Evolutionary conservation across 2,113 vertebrate species (phyloP).

Genomic region (Scolopax mira): DNA sequence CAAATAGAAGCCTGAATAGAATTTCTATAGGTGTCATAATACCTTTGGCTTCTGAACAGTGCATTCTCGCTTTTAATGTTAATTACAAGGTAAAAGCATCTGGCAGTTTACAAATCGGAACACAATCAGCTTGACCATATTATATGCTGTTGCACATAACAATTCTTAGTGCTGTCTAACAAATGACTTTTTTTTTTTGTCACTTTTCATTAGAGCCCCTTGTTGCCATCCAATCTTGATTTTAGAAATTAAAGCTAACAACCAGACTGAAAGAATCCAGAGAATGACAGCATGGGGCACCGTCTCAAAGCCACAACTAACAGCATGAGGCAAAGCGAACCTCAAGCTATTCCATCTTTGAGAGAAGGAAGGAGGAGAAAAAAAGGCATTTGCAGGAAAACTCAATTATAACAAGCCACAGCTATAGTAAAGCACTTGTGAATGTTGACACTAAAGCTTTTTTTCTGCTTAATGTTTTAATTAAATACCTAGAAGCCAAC

Average conservation of each 20-base stretch:
- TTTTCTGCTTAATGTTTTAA: slow-evolving; percentile 83
- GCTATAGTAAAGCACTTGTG: slow-evolving; percentile 70
- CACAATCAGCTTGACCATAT: slow-evolving; percentile 42
- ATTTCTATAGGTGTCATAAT: neutral
- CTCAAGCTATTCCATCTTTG: slow-evolving; percentile 72
- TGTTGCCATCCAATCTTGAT: slow-evolving; percentile 77
- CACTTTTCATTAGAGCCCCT: slow-evolving; percentile 74
- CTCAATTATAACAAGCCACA: slow-evolving; percentile 71
- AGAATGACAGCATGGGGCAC: slow-evolving; percentile 77
- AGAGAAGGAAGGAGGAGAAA: slow-evolving; percentile 28
- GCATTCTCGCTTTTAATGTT: slow-evolving; percentile 20
- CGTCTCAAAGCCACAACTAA: slow-evolving; percentile 78
- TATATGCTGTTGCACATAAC: neutral
- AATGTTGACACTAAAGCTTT: slow-evolving; percentile 76
- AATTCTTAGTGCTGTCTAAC: slow-evolving; percentile 73
- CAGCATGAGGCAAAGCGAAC: slow-evolving; percentile 77
- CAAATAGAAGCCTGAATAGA: neutral
- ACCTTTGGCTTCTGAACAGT: neutral
- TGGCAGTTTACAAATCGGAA: slow-evolving; percentile 44
- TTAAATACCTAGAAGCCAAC: slow-evolving; percentile 82
- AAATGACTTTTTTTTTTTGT: neutral
- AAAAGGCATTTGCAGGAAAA: slow-evolving; percentile 68
- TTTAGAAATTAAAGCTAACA: slow-evolving; percentile 81
- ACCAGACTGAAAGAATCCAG: slow-evolving; percentile 75
- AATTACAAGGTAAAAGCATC: slow-evolving; percentile 32